These are phyloP conservation scores for Erythrocebus patas DNA, from an alignment of 2,113 vertebrate genomes.

Conservation along the genomic window DNA sequence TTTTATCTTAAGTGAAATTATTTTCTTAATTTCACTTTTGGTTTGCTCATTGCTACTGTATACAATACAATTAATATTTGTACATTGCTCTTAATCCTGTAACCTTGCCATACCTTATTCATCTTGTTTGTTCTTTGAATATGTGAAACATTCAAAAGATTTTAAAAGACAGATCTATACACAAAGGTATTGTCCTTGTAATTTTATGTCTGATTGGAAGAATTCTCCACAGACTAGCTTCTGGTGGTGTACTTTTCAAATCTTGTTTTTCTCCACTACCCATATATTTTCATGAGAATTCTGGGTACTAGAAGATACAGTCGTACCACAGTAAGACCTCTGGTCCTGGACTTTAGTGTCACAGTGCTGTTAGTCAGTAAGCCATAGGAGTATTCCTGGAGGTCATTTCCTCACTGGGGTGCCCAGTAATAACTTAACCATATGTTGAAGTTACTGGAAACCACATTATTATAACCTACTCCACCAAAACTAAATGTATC, in stretches of 20 bases:
- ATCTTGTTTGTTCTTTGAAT: neutral
- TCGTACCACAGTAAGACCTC: neutral
- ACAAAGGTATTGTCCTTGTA: neutral
- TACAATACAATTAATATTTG: neutral
- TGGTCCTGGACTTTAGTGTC: neutral
- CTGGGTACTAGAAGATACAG: neutral
- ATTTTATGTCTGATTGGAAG: neutral
- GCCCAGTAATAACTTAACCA: neutral
- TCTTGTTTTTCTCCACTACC: neutral
- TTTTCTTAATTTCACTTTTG: neutral
- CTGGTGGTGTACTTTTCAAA: neutral
- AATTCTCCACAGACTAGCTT: neutral
- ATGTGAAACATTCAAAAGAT: neutral
- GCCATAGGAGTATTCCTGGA: neutral
- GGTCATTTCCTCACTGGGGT: neutral
- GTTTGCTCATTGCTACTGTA: neutral
- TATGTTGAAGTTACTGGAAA: neutral
- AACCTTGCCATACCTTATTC: neutral
- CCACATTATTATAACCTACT: neutral
- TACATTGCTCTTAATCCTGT: neutral
- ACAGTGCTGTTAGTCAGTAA: neutral
- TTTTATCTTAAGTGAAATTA: neutral
- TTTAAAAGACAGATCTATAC: neutral
- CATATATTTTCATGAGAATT: neutral
- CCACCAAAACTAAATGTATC: neutral